Base-by-base conservation (phyloP, 2,797 vertebrate species). In the Halcyon chelicuti region DNA sequence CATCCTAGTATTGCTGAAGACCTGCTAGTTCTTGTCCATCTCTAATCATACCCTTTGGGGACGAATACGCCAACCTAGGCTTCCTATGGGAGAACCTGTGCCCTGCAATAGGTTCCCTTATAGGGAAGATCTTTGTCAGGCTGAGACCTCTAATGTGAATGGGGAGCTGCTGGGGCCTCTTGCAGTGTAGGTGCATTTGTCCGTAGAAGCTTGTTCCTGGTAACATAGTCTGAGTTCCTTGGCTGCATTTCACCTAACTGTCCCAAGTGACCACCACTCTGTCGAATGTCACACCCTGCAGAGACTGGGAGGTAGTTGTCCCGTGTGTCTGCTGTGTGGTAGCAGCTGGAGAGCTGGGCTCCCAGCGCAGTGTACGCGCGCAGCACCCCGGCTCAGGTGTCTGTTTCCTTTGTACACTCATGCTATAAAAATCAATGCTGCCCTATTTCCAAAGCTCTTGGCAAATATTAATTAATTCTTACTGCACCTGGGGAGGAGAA, bases 261-360 rank as follows among this genome's bases (percentile, higher is more conserved):
- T 52, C 81, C 55, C 73, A 58, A 46, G 67, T 42, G 29, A 51
- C 16, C 18, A 10, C 14, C 5, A 3, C 28, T 49, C 9, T 14
- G 0, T 21, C 51, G 31, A 12, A 9, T 68, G 49, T 67, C 25
- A 29, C 33, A 22, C 3, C 26, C 42, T 17, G 35, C 7, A 35
- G 92, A 57, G 33, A 3, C 21, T 29, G 33, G 33, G 57, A 81
- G 28, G 28, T 62, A 14, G 31, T 10, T 31, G 20, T 57, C 37
- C 58, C 2, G 0, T 12, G 3, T 29, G 23, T 25, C 57, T 72
- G 52, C n/a, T 0, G 0, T 31, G 54, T 44, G 1, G 1, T 20
- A 66, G 37, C 67, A 78, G 44, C 13, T 25, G 14, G 31, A 47
- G 33, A 18, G 29, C 61, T 73, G 55, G 42, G 10, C 44, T 65